Conservation (phyloP, 1,140 invertebrate genomes). For the Philaenus spumarius region DNA sequence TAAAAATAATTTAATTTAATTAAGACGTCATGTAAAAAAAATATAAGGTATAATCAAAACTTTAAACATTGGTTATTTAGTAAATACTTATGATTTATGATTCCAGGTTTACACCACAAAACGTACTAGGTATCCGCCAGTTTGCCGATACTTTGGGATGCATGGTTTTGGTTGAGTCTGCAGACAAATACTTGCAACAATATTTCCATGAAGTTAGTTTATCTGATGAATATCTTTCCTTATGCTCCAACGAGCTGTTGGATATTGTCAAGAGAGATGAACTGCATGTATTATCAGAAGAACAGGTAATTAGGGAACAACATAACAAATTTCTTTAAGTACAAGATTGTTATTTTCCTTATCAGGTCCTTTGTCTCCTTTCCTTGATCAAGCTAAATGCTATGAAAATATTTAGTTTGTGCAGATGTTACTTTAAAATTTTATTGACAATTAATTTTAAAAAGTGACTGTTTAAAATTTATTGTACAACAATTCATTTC, state of each 20-base stretch:
- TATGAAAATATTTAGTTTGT: no score
- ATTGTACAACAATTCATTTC: no score
- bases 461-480: no score
- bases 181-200: constrained; percentile 76
- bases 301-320: constrained; percentile 45
- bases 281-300: constrained; percentile 59
- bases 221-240: constrained; percentile 68
- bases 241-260: constrained; percentile 57
- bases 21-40: no score
- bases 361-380: no score
- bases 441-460: no score
- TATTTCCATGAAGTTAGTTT: constrained; percentile 73
- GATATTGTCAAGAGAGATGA: constrained; percentile 73
- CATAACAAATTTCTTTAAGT: no score
- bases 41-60: background rate
- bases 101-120: constrained; percentile 68
- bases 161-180: constrained; percentile 58
- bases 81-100: constrained; percentile 5
- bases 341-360: no score
- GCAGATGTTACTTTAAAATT: no score
- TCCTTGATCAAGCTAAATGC: no score
- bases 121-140: constrained; percentile 73
- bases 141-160: constrained; percentile 82
- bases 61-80: background rate
- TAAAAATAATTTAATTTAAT: no score